Evolutionary conservation across 2,888 invertebrate species (phyloP), one percentile per base, ranked within the genome.

Genomic region (Timema podura): DNA sequence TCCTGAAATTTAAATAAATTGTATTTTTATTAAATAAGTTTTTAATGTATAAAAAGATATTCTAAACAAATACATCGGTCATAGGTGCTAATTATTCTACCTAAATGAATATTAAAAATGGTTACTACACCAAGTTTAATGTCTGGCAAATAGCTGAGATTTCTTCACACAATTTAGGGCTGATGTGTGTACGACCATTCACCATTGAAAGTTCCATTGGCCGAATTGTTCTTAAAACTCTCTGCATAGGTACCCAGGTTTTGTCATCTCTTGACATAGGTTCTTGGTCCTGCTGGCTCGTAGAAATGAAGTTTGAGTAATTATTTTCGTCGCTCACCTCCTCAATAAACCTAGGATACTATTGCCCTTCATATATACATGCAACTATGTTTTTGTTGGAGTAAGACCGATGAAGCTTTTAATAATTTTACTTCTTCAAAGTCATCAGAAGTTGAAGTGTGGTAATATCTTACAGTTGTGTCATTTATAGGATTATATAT

Each of bases 391-490:
- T 16, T 8, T 54, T 11, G 3, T 54, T 54, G n/a, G n/a, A 30
- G 30, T 5, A 11, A 16, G 54, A 54, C 3, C 1, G 13, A 54
- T 5, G n/a, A 54, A 7, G 54, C 54, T 10, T 5, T 54, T 54
- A 6, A 54, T 11, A 54, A 5, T 16, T 54, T n/a, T 11, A 54
- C 7, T 7, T 54, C 1, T 6, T 54, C 54, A 54, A 54, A 54
- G 54, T 54, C 54, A 54, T 54, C 2, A 54, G 11, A 54, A 54
- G 13, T 54, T 54, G 54, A 49, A 54, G 54, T 54, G 54, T 54
- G 54, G 6, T 11, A 54, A 11, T 6, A 54, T 6, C 54, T 8
- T 54, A 54, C 13, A 1, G 16, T 16, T 49, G 51, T 54, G 13
- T 54, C 54, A 54, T 13, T 54, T 54, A 54, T 8, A 15, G 54